Percentiles rank a stretch among this genome's conserved stretches.
Evolutionary conservation across 2,113 vertebrate species (phyloP).

Genomic region (Dinomys branickii): DNA sequence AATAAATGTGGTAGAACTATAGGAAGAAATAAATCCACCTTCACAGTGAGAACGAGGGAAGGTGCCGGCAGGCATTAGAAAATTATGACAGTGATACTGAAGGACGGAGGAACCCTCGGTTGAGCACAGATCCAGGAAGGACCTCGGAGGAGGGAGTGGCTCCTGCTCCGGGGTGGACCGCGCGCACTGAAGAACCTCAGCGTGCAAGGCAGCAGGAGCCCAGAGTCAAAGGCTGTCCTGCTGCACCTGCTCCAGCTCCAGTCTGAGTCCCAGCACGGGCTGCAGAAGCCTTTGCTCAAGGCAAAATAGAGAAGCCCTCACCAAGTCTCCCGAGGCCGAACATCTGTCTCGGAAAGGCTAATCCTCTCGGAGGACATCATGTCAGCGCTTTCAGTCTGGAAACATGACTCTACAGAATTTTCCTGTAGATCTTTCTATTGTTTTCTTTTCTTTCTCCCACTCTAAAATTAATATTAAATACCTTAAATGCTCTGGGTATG

Average conservation of each 20-base stretch:
- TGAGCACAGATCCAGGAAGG: no score
- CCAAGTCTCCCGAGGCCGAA: not conserved
- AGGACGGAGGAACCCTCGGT: not conserved
- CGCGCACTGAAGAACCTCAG: no score
- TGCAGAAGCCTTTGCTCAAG: not conserved
- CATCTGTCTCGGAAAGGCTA: not conserved
- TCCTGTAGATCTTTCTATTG: not conserved
- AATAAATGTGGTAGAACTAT: not conserved
- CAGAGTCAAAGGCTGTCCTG: not conserved
- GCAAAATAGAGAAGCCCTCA: not conserved
- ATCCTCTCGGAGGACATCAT: not conserved
- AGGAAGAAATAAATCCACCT: not conserved
- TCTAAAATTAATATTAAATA: not conserved
- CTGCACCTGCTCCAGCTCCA: not conserved
- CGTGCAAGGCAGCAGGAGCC: no score
- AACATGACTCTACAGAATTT: not conserved
- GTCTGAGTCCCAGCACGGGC: no score
- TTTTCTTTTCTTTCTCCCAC: not conserved
- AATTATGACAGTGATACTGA: rapidly evolving
- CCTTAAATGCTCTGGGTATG: not conserved
- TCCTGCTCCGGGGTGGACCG: not conserved
- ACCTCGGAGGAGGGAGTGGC: not conserved
- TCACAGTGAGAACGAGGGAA: not conserved
- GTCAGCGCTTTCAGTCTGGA: not conserved
- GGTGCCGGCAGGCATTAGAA: rapidly evolving